These are phyloP conservation scores for Drosophila anomalata DNA, from an alignment of 2,888 invertebrate genomes.

Conservation along the genomic window DNA sequence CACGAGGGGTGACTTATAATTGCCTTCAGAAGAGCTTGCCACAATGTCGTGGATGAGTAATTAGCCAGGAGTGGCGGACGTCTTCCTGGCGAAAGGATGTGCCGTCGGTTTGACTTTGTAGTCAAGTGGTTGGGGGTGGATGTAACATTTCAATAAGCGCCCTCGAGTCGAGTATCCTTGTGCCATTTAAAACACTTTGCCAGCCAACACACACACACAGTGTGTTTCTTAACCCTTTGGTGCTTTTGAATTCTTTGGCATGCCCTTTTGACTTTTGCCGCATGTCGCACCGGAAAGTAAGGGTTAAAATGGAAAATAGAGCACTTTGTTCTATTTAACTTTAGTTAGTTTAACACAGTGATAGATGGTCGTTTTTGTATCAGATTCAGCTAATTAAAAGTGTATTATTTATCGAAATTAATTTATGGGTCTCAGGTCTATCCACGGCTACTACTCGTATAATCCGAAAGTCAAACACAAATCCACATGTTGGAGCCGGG, in stretches of 20 bases:
- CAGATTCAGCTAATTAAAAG: constrained; percentile 73
- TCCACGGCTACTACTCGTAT: constrained; percentile 37
- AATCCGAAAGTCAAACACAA: constrained; percentile 66
- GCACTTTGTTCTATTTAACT: not conserved
- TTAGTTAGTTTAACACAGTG: constrained; percentile 32
- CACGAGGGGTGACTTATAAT: constrained; percentile 50
- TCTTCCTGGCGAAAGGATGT: constrained; percentile 44
- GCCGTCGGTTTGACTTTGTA: constrained; percentile 66
- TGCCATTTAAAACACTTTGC: constrained; percentile 71
- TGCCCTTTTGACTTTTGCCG: constrained; percentile 42
- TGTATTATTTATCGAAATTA: constrained; percentile 70
- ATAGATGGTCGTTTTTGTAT: not conserved
- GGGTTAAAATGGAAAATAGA: not conserved
- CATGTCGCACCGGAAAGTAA: constrained; percentile 11
- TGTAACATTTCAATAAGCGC: constrained; percentile 62
- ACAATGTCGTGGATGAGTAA: constrained; percentile 68
- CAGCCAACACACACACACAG: constrained; percentile 13
- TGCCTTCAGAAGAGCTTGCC: constrained; percentile 67
- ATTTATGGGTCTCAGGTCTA: constrained; percentile 59
- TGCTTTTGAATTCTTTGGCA: constrained; percentile 11
- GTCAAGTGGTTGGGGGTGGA: constrained; percentile 59
- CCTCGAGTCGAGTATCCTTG: constrained; percentile 36
- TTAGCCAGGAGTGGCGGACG: constrained; percentile 50
- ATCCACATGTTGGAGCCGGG: constrained; percentile 13
- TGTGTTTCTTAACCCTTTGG: constrained; percentile 47